These are phyloP conservation scores for Morelia viridis DNA, from an alignment of 2,797 vertebrate species.

Conservation along the genomic window DNA sequence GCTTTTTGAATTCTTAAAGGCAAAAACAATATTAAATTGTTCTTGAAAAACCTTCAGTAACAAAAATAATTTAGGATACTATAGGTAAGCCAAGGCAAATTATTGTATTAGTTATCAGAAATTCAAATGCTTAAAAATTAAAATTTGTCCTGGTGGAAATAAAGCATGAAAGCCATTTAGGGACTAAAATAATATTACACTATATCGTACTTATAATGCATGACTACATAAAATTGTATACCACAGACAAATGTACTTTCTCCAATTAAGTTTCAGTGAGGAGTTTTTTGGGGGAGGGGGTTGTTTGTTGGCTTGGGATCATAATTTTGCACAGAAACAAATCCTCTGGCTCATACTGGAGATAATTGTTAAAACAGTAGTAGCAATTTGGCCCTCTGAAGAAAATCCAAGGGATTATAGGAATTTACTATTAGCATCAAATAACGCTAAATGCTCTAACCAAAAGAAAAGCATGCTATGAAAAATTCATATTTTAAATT, in stretches of 20 bases:
- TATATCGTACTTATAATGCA: not conserved
- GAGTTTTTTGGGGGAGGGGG: no score
- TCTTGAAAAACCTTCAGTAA: not conserved
- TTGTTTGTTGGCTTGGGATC: not conserved
- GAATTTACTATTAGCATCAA: slow-evolving; percentile 23
- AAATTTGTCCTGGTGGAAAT: not conserved
- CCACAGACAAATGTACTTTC: not conserved
- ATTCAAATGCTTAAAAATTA: slow-evolving; percentile 3
- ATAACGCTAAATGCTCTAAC: not conserved
- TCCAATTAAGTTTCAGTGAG: not conserved
- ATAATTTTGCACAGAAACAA: slow-evolving; percentile 26
- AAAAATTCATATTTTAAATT: slow-evolving; percentile 23
- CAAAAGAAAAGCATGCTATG: not conserved
- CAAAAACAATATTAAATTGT: not conserved
- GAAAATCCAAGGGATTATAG: slow-evolving; percentile 23
- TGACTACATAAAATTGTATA: not conserved
- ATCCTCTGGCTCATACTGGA: not conserved
- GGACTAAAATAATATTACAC: not conserved
- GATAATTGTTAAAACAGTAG: not conserved
- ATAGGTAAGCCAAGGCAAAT: not conserved
- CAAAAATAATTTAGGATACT: not conserved
- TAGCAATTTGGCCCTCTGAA: slow-evolving; percentile 19
- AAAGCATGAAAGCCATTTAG: not conserved
- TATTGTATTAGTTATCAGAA: not conserved
- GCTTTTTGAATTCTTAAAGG: not conserved